phyloP scores from a whole-genome alignment of 1,140 invertebrate genomes.

The Nymphalis io region DNA sequence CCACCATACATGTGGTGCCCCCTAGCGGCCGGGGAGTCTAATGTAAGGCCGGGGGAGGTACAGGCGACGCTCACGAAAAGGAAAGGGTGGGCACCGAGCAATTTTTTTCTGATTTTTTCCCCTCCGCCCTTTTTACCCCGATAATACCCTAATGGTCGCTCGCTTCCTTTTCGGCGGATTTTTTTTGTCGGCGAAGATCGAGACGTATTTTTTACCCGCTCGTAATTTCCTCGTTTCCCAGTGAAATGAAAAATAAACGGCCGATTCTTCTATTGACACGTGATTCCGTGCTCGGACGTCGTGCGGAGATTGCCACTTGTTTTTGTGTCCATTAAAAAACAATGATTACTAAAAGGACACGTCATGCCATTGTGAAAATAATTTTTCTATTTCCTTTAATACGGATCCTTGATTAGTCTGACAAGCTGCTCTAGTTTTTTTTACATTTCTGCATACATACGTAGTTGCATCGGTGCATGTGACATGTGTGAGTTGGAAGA shows the following conservation, averaged over 20 bases:
- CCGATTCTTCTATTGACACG: conserved; percentile 61
- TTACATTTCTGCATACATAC: background rate
- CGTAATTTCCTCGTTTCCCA: conserved; percentile 75
- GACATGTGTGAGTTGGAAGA: background rate
- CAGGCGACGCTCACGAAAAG: conserved; percentile 76
- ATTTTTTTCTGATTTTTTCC: conserved; percentile 79
- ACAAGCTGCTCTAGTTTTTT: conserved; percentile 15
- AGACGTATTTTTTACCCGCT: conserved; percentile 76
- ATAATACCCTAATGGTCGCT: conserved; percentile 80
- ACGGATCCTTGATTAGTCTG: conserved; percentile 11
- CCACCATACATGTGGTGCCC: conserved; percentile 68
- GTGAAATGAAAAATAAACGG: conserved; percentile 74
- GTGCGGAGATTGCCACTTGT: conserved; percentile 40
- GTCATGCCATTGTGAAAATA: conserved; percentile 16
- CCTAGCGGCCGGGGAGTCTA: conserved; percentile 62
- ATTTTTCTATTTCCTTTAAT: conserved; percentile 22
- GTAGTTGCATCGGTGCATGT: background rate
- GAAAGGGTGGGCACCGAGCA: conserved; percentile 73
- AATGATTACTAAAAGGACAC: conserved; percentile 29
- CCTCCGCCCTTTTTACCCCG: conserved; percentile 73
- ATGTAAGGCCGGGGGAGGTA: conserved; percentile 63
- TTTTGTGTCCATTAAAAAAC: conserved; percentile 44
- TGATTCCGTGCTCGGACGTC: conserved; percentile 50
- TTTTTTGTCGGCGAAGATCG: conserved; percentile 74
- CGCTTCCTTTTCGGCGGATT: conserved; percentile 77